Evolutionary conservation across 2,113 vertebrate genomes (phyloP), one percentile per base, ranked within the genome.

Genomic region (Phodopus roborovskii): DNA sequence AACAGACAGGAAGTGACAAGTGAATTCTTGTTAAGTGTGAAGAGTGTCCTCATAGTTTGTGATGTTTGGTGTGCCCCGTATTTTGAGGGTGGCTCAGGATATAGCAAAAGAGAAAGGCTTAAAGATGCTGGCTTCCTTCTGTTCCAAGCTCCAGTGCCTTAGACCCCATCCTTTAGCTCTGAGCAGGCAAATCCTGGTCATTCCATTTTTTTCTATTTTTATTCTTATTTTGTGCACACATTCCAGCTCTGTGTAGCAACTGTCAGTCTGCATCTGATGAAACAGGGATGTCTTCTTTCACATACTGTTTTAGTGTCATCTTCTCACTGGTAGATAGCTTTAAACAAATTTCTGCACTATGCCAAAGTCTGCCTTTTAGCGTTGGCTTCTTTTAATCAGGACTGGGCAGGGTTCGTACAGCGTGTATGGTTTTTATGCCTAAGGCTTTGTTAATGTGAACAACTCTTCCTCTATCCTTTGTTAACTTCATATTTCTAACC

Each of bases 131-230:
- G 30, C 15, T 53, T 53, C 56, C 42, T 19, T 95, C 30, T 68
- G 70, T 92, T 90, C 56, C 36, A 92, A 89, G 89, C 79, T 87
- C 45, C 45, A 88, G 74, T 70, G 71, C 22, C 56, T 94, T 84
- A 86, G 70, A 74, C 77, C 12, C 56, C 45, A 90, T 58, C 88
- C 79, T 93, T 95, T 48, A 92, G 68, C 28, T 39, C 33, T 95
- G 88, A 90, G 26, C 58, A 75, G 68, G 36, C 53, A 85, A 53
- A 84, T 83, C 20, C 39, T 94, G 58, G 68, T 36, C n/a, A 26
- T 92, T 91, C 22, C 22, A 42, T 81, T n/a, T 88, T 88, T 94
- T 64, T 16, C 24, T 42, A 1, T 84, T 93, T 93, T 91, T 74
- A 36, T 83, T 90, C 94, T 83, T 83, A 48, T 36, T 79, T 70